These are phyloP conservation scores for Tetheella fluctuosa DNA, from an alignment of 2,888 invertebrate species.

Conservation along the genomic window DNA sequence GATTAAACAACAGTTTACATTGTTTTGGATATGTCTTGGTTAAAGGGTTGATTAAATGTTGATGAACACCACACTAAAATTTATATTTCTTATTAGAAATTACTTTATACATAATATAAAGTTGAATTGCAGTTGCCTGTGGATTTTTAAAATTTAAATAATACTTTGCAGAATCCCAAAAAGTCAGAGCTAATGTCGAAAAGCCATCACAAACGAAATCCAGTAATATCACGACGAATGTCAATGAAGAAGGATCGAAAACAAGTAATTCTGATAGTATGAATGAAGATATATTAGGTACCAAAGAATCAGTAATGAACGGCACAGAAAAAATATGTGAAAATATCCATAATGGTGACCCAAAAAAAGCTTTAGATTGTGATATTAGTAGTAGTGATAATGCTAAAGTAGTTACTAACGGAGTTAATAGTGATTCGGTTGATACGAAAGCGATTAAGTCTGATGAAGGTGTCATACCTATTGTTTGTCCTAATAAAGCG, in stretches of 20 bases:
- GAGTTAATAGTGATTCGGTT: conserved; percentile 73
- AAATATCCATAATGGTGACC: conserved; percentile 70
- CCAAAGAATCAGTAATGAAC: conserved; percentile 79
- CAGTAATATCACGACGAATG: conserved; percentile 52
- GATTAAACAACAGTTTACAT: too few relatives aligned
- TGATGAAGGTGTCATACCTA: conserved; percentile 57
- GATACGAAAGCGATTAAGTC: conserved; percentile 72
- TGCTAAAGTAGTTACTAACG: conserved; percentile 80
- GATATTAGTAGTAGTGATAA: conserved; percentile 82
- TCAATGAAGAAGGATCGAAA: conserved; percentile 67
- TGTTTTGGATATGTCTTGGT: too few relatives aligned
- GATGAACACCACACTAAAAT: too few relatives aligned
- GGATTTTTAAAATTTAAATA: conserved; percentile 9
- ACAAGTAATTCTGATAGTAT: conserved; percentile 58
- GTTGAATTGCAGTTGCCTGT: neutral
- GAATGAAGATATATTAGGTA: conserved; percentile 64
- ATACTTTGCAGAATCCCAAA: conserved; percentile 64
- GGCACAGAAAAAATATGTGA: conserved; percentile 64
- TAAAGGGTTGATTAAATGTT: too few relatives aligned
- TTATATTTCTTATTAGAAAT: too few relatives aligned
- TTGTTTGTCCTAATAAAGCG: conserved; percentile 51
- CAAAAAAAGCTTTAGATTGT: conserved; percentile 77
- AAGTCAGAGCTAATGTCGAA: conserved; percentile 61
- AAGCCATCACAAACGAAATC: conserved; percentile 61
- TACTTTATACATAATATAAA: neutral